These are phyloP conservation scores for Drosophila ercepeae DNA, from an alignment of 1,140 invertebrate species.

Conservation along the genomic window DNA sequence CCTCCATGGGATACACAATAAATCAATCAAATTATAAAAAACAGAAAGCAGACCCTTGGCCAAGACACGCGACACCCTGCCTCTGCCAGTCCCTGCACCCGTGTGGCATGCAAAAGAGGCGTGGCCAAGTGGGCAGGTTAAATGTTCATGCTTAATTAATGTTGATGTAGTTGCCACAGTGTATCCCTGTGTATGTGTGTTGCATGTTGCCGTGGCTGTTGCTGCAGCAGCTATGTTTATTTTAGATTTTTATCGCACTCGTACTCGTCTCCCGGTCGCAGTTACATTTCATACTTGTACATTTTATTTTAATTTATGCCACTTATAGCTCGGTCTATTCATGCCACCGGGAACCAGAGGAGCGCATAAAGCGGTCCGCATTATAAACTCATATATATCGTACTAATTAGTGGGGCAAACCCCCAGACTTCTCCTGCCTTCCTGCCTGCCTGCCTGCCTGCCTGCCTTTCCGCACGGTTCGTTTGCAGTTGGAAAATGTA, in stretches of 20 bases:
- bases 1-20: constrained; percentile 56
- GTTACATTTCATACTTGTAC: constrained; percentile 76
- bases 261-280: constrained; percentile 26
- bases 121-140: constrained; percentile 68
- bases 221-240: constrained; percentile 64
- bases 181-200: constrained; percentile 39
- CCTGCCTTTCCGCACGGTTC: constrained; percentile 55
- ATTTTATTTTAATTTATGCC: constrained; percentile 81
- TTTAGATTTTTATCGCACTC: constrained; percentile 77
- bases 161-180: constrained; percentile 51
- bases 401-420: constrained; percentile 74
- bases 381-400: constrained; percentile 61
- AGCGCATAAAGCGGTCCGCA: constrained; percentile 47
- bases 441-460: too few species aligned
- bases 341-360: constrained; percentile 37
- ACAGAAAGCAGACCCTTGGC: constrained; percentile 33
- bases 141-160: constrained; percentile 81
- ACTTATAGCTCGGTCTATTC: constrained; percentile 59
- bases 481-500: constrained; percentile 79
- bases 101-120: constrained; percentile 32
- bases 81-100: neutral
- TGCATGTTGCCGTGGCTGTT: constrained; percentile 62
- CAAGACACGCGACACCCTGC: constrained; percentile 51
- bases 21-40: constrained; percentile 74
- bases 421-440: constrained; percentile 17